Evolutionary conservation across 2,888 invertebrate species (phyloP).

Genomic region (Luffia ferchaultella): DNA sequence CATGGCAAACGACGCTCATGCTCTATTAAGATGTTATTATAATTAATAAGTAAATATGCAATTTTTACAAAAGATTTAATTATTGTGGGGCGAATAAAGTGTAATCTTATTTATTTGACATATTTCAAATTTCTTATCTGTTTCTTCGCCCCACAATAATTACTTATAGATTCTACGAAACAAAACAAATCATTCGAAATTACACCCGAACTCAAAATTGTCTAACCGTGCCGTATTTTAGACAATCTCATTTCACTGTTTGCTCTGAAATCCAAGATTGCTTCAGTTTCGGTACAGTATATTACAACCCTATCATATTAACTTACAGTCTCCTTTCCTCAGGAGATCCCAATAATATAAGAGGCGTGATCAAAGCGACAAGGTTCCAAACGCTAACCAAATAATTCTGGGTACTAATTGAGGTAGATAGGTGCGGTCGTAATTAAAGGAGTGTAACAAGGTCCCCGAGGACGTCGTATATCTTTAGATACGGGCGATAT

Average conservation of each 20-base stretch:
- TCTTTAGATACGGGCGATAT: slow-evolving; percentile 6
- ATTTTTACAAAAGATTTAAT: too few species aligned
- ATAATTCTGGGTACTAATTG: slow-evolving; percentile 31
- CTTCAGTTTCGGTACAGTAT: slow-evolving; percentile 18
- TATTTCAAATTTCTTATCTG: background rate
- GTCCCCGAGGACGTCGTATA: slow-evolving; percentile 30
- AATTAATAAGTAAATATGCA: too few species aligned
- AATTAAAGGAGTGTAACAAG: slow-evolving; percentile 47
- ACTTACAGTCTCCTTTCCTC: background rate
- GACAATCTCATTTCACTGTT: slow-evolving; percentile 41
- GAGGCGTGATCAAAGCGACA: background rate
- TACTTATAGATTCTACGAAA: too few species aligned
- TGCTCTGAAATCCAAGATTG: slow-evolving; percentile 45
- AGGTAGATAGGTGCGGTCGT: slow-evolving; percentile 45
- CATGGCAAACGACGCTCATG: too few species aligned
- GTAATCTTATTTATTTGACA: background rate
- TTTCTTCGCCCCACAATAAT: background rate
- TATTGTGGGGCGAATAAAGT: too few species aligned
- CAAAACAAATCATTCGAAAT: too few species aligned
- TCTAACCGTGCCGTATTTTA: slow-evolving; percentile 41
- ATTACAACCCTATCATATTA: slow-evolving; percentile 1
- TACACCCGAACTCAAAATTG: slow-evolving; percentile 10
- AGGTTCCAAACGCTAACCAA: slow-evolving; percentile 8
- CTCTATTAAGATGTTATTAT: too few species aligned
- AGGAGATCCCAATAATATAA: background rate